Conservation (phyloP, 2,113 vertebrate species). For the Reinhardtius hippoglossoides region DNA sequence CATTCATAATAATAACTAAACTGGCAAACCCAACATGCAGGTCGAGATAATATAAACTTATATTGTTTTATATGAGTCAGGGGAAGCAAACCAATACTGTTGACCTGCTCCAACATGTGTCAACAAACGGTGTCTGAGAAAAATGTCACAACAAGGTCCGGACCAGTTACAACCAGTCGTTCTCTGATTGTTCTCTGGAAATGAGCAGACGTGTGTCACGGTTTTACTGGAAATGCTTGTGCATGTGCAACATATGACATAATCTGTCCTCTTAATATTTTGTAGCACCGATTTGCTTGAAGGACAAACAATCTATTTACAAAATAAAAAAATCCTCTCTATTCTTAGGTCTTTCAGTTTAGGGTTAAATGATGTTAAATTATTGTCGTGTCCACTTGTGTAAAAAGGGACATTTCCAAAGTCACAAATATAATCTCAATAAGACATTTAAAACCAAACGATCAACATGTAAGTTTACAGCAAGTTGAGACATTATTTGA, state of each 20-base stretch:
- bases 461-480: constrained; percentile 16
- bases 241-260: constrained; percentile 22
- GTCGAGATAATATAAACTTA: constrained; percentile 21
- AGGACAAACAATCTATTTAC: background rate
- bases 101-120: constrained; percentile 37
- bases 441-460: background rate
- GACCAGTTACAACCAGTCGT: constrained; percentile 37
- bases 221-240: constrained; percentile 42
- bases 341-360: background rate
- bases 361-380: background rate
- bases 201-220: constrained; percentile 47
- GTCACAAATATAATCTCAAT: constrained; percentile 10
- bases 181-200: constrained; percentile 49
- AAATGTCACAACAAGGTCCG: constrained; percentile 29
- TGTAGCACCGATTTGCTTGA: background rate
- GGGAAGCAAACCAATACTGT: constrained; percentile 31
- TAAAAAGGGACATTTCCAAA: constrained; percentile 6
- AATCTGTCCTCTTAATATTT: constrained; percentile 1
- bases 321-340: background rate
- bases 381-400: background rate
- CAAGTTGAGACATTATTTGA: constrained; percentile 26
- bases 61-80: constrained; percentile 35
- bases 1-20: constrained; percentile 48
- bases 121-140: constrained; percentile 51
- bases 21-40: constrained; percentile 65